These are phyloP conservation scores for Helicoverpa assulta DNA, from an alignment of 2,888 invertebrate genomes.

Conservation along the genomic window DNA sequence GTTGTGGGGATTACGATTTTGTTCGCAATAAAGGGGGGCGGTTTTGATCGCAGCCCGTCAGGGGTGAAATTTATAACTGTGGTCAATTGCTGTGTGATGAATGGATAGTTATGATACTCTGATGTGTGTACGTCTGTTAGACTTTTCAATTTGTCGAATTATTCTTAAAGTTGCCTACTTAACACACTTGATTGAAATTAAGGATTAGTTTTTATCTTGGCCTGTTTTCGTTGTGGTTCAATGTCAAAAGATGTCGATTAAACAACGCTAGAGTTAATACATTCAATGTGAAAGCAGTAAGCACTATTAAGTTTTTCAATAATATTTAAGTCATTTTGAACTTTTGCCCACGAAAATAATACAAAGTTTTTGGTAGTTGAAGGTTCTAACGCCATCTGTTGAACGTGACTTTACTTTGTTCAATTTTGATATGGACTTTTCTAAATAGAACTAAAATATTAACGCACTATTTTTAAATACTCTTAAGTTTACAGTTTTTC, in stretches of 20 bases:
- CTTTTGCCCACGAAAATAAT: too few relatives aligned
- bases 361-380: too few relatives aligned
- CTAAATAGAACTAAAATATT: background rate
- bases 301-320: too few relatives aligned
- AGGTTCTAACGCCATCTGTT: background rate
- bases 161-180: background rate
- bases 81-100: constrained; percentile 57
- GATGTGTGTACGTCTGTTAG: background rate
- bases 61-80: constrained; percentile 64
- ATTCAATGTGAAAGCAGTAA: too few relatives aligned
- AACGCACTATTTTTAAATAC: too few relatives aligned
- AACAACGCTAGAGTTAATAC: too few relatives aligned
- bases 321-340: too few relatives aligned
- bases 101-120: constrained; percentile 18
- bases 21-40: constrained; percentile 66
- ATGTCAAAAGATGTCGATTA: too few relatives aligned
- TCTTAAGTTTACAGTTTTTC: too few relatives aligned
- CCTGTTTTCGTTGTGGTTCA: too few relatives aligned
- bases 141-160: background rate
- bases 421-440: background rate
- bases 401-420: background rate
- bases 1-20: constrained; percentile 56
- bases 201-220: too few relatives aligned
- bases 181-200: too few relatives aligned
- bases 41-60: constrained; percentile 62